phyloP scores from a whole-genome alignment of 2,888 invertebrate species.

The Caenorhabditis sp. region DNA sequence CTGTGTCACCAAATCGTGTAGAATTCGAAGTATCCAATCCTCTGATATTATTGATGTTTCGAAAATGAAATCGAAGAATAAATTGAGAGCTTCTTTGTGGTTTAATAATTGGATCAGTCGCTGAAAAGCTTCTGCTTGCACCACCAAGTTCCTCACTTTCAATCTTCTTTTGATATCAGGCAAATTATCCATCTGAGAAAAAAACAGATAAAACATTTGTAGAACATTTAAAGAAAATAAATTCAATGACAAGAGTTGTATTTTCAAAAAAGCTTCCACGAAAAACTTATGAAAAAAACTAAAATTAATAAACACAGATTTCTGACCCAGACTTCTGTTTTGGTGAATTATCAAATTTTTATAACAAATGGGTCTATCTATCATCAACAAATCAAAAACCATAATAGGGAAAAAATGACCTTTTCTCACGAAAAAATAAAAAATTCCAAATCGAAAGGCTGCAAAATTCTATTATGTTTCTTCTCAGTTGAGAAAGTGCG shows the following conservation, averaged over 20 bases:
- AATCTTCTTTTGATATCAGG: neutral
- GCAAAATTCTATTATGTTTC: neutral
- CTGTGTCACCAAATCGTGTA: neutral
- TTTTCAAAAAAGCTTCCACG: neutral
- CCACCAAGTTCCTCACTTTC: neutral
- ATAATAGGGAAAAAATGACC: neutral
- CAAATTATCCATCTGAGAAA: neutral
- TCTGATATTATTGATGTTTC: neutral
- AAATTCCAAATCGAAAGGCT: neutral
- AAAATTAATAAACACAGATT: too few species aligned
- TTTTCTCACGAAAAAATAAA: neutral
- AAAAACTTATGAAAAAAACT: too few species aligned
- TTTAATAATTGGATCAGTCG: neutral
- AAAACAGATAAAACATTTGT: too few species aligned
- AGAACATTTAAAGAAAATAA: too few species aligned
- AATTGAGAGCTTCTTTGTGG: neutral
- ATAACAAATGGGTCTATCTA: too few species aligned
- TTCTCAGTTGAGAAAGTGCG: neutral
- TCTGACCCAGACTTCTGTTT: too few species aligned
- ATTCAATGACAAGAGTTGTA: too few species aligned
- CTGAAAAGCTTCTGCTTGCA: neutral
- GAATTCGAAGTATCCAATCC: neutral
- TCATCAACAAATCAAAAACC: too few species aligned
- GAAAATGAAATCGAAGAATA: neutral
- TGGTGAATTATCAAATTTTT: too few species aligned